Evolutionary conservation across 2,113 vertebrate genomes (phyloP).

Genomic region (Sminthopsis crassicaudata): DNA sequence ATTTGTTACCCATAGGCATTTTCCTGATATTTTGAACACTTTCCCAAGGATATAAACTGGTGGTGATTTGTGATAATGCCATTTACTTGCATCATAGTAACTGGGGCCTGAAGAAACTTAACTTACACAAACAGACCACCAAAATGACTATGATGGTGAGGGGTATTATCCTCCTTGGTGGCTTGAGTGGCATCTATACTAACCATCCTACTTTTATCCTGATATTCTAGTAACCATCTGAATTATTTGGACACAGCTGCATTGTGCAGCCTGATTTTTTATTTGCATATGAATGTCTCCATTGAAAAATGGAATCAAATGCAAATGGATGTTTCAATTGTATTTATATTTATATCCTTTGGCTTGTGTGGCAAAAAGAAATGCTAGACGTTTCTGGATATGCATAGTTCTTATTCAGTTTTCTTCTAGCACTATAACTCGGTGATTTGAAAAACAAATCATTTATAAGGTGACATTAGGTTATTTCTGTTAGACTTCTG

Average conservation of each 20-base stretch:
- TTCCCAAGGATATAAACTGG: constrained; percentile 41
- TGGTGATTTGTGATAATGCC: constrained; percentile 29
- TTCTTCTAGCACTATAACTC: constrained; percentile 66
- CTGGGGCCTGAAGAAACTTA: constrained; percentile 7
- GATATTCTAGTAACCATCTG: constrained; percentile 79
- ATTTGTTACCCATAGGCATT: constrained; percentile 4
- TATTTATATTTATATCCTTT: constrained; percentile 79
- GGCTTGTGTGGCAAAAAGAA: constrained; percentile 68
- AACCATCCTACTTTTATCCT: constrained; percentile 76
- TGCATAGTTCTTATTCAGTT: constrained; percentile 61
- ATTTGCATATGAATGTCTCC: constrained; percentile 82
- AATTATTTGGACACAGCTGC: constrained; percentile 79
- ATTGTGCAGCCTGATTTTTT: constrained; percentile 67
- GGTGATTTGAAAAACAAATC: constrained; percentile 67
- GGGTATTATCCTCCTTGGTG: constrained; percentile 45
- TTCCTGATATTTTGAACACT: constrained; percentile 4
- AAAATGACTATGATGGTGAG: constrained; percentile 30
- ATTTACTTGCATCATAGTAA: constrained; percentile 33
- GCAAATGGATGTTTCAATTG: constrained; percentile 74
- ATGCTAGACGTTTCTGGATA: constrained; percentile 78
- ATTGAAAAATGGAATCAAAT: constrained; percentile 81
- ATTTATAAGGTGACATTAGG: constrained; percentile 59
- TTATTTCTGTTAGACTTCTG: constrained; percentile 52
- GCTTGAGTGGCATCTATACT: constrained; percentile 68
- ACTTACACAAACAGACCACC: constrained; percentile 33